Conservation (phyloP, 2,113 vertebrate species). For the Oryzias celebensis region DNA sequence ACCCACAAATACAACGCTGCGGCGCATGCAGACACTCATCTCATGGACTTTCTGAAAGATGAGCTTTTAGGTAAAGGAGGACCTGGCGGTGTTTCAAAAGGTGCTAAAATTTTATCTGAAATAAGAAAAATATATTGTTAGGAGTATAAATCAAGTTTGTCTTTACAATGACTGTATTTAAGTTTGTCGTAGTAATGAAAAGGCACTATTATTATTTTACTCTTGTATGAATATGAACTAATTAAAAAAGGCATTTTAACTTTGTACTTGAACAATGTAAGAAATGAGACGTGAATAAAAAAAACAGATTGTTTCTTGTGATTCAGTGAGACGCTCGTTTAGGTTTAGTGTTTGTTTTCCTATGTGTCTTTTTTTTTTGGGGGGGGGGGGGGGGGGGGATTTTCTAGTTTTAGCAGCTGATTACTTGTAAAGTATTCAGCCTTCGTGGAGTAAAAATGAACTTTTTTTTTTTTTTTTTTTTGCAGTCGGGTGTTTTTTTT, state of each 20-base stretch:
- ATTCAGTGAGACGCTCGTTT: slow-evolving; percentile 63
- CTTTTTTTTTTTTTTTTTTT: no score
- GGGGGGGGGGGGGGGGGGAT: background rate
- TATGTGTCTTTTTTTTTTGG: background rate
- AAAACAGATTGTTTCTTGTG: slow-evolving; percentile 90
- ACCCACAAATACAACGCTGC: slow-evolving; percentile 69
- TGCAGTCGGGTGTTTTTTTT: no score
- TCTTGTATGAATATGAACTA: slow-evolving; percentile 96
- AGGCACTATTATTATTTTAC: slow-evolving; percentile 99
- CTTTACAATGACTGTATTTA: slow-evolving; percentile 99
- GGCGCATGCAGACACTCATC: slow-evolving; percentile 79
- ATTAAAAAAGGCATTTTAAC: slow-evolving; percentile 98
- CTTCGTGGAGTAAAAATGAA: no score
- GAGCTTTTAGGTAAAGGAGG: slow-evolving; percentile 81
- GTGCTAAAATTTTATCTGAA: slow-evolving; percentile 99
- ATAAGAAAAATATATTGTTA: slow-evolving; percentile 92
- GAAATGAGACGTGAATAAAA: slow-evolving; percentile 84
- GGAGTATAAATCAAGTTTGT: slow-evolving; percentile 90
- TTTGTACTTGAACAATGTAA: slow-evolving; percentile 97
- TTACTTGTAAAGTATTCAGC: no score
- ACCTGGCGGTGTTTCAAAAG: slow-evolving; percentile 87
- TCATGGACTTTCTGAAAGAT: slow-evolving; percentile 78
- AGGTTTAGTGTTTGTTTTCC: background rate
- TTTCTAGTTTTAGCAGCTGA: background rate
- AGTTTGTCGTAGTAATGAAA: slow-evolving; percentile 97